Evolutionary conservation across 2,797 vertebrate genomes (phyloP).

Genomic region (Sebastes iracundus): DNA sequence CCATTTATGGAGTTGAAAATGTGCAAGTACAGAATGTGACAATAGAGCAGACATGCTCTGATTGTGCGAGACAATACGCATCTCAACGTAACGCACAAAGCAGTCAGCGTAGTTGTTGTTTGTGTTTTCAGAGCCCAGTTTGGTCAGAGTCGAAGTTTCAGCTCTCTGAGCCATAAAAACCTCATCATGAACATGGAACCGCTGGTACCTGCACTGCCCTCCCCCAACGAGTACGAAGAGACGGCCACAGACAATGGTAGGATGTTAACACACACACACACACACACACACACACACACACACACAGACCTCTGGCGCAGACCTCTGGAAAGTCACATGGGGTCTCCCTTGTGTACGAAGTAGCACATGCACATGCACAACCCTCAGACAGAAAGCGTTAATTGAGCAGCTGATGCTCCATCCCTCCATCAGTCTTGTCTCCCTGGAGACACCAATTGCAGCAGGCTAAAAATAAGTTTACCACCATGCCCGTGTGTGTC

Average conservation of each 20-base stretch:
- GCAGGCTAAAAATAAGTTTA: conserved; percentile 80
- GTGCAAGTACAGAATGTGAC: not conserved
- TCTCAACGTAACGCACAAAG: not conserved
- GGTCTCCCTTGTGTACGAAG: conserved; percentile 26
- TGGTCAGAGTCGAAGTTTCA: conserved; percentile 93
- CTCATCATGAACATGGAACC: conserved; percentile 99
- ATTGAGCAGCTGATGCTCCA: conserved; percentile 79
- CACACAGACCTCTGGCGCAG: conserved; percentile 1
- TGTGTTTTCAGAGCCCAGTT: conserved; percentile 86
- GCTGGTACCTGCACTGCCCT: conserved; percentile 90
- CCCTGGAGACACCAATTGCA: conserved; percentile 78
- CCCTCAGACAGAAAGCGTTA: conserved; percentile 52
- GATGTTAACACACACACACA: conserved; percentile 10
- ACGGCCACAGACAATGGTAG: conserved; percentile 84
- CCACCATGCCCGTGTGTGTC: conserved; percentile 38
- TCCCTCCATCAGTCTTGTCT: conserved; percentile 68
- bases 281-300: not conserved
- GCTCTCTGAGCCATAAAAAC: conserved; percentile 94
- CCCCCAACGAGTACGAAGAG: conserved; percentile 90
- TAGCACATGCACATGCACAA: conserved; percentile 33
- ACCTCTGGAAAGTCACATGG: conserved; percentile 51
- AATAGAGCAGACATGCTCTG: not conserved
- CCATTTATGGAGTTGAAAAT: not conserved
- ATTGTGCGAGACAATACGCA: not conserved
- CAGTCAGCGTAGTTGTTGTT: not conserved